Base-by-base conservation (phyloP, 1,140 invertebrate species). In the Microplitis demolitor region DNA sequence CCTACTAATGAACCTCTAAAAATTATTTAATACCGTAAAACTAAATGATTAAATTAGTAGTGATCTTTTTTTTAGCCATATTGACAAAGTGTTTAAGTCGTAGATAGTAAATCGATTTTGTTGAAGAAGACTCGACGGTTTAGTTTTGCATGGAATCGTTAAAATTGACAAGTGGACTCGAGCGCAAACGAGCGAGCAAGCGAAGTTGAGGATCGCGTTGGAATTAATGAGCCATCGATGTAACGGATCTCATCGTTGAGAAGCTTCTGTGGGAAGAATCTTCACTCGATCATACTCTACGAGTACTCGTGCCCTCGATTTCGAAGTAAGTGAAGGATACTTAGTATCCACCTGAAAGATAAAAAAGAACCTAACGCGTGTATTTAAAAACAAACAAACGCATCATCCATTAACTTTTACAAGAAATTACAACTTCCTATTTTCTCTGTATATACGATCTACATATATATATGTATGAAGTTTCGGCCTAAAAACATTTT, bases 31-130 rank as follows among this genome's bases (percentile, higher is more conserved):
- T 24, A 34, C 2, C 33, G 37, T 24, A 74, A 73, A 78, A 74
- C 75, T 78, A 71, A 74, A 69, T 72, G 77, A 77, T 78, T 76
- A 77, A 80, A 78, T 75, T 77, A 75, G 66, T 39, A 61, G 66
- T 77, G 39, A 45, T 45, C 39, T 45, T 45, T 45, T 39, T 45
- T 45, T 45, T 45, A 45, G 11, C 6, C 6, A 9, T 11, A 45
- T 45, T 45, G 6, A 45, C 39, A 45, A 45, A 45, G 39, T 24
- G 24, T 24, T 58, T 24, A 31, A 58, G 24, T 58, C 1, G 24
- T 24, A 58, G 56, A 58, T 9, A 31, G 8, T 58, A 4, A 58
- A 24, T 54, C 16, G 53, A 14, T 14, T 24, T 11, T 31, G 24
- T 8, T 58, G 16, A 16, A 58, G 24, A 58, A 58, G 24, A 58